A percentile compares a stretch with the other conserved stretches of the same genome.
These are phyloP conservation scores for Felis catus DNA, from an alignment of 2,113 vertebrate species.

Conservation along the genomic window F.catus_Fca126_mat1.0 CM031413.1:162859001-162859500, in stretches of 20 bases:
- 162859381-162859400: neutral
- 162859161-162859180: neutral
- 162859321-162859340: neutral
- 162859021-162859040: neutral
- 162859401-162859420: neutral
- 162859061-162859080: neutral
- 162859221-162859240: neutral
- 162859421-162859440: neutral
- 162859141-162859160: neutral
- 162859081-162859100: neutral
- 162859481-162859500: neutral
- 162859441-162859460: neutral
- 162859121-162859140: neutral
- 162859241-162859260: accelerated
- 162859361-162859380: neutral
- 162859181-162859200: neutral
- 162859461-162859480: neutral
- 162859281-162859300: neutral
- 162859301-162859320: too few species aligned
- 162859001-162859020: neutral
- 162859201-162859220: neutral
- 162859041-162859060: neutral
- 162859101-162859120: neutral
- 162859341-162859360: neutral
- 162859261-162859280: neutral